A percentile compares a stretch with the other conserved stretches of the same genome.
These are phyloP conservation scores for Cephalopterus ornatus DNA, from an alignment of 2,113 vertebrate genomes.

Conservation along the genomic window DNA sequence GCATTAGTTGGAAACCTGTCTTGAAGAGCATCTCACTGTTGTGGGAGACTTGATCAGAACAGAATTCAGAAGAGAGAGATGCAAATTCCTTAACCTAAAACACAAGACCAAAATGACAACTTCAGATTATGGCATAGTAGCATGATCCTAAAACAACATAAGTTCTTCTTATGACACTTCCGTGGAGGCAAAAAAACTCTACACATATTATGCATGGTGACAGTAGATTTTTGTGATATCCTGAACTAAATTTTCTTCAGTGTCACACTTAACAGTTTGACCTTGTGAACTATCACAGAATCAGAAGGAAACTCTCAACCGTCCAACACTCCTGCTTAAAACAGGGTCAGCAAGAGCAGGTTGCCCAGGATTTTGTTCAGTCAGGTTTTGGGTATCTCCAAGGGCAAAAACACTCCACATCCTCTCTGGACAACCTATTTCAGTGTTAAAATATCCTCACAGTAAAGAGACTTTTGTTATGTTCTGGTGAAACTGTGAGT, in stretches of 20 bases:
- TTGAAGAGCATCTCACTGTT: not conserved
- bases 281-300: not conserved
- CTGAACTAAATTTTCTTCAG: not conserved
- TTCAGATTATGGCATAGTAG: not conserved
- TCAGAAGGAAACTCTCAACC: not conserved
- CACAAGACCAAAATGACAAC: not conserved
- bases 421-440: not conserved
- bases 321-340: not conserved
- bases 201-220: too few relatives aligned
- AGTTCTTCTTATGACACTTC: not conserved
- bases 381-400: not conserved
- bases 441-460: not conserved
- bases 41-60: not conserved
- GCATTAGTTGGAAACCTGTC: not conserved
- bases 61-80: not conserved
- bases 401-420: not conserved
- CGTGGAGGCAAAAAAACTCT: fast-evolving
- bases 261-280: not conserved
- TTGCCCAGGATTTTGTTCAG: not conserved
- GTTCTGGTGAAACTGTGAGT: not conserved
- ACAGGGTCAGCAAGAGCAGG: not conserved
- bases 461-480: not conserved
- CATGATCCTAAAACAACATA: not conserved
- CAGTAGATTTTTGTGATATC: not conserved
- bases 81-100: not conserved